Evolutionary conservation across 2,888 invertebrate species (phyloP).

Genomic region (Metallyticus violacea): DNA sequence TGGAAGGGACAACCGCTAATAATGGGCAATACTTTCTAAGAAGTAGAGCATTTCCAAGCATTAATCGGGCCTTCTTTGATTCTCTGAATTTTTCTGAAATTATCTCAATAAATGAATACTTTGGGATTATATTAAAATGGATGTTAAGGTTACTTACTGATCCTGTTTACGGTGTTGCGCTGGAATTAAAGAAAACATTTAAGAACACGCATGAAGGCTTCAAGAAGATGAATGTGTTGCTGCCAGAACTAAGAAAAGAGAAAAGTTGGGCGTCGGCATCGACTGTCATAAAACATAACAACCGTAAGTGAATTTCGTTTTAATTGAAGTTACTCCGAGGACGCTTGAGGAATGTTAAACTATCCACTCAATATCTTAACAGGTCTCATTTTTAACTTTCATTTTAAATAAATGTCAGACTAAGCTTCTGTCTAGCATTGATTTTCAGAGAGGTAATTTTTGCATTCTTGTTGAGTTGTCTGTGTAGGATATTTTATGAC

Average conservation of each 20-base stretch:
- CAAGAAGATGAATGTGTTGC: background rate
- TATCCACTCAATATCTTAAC: background rate
- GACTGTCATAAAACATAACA: background rate
- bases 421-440: too few relatives aligned
- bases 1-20: too few relatives aligned
- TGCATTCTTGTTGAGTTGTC: too few relatives aligned
- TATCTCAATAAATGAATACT: background rate
- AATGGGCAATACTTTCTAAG: too few relatives aligned
- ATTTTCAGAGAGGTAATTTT: too few relatives aligned
- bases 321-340: background rate
- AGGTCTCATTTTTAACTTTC: too few relatives aligned
- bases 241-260: background rate
- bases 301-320: background rate
- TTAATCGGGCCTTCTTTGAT: too few relatives aligned
- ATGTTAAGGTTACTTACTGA: background rate
- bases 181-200: background rate
- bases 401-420: too few relatives aligned
- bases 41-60: too few relatives aligned
- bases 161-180: background rate
- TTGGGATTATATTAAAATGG: background rate
- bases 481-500: too few relatives aligned
- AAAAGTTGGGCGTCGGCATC: background rate
- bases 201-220: background rate
- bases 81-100: too few relatives aligned
- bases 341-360: background rate